These are phyloP conservation scores for Neuroterus valhalla DNA, from an alignment of 1,140 invertebrate species.

Conservation along the genomic window DNA sequence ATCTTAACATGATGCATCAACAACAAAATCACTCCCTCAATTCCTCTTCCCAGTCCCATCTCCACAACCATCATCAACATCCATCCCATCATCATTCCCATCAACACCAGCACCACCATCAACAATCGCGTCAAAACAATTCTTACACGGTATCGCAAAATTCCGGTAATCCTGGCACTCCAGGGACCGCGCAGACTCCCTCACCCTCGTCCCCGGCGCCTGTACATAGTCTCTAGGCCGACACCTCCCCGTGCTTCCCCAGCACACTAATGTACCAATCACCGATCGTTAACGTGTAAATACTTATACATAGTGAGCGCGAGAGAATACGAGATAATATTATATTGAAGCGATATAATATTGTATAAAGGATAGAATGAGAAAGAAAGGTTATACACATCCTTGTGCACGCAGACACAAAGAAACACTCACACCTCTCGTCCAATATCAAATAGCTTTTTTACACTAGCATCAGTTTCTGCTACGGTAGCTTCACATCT, in stretches of 20 bases:
- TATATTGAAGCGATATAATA: conserved; percentile 60
- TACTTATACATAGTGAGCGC: conserved; percentile 69
- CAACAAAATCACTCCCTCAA: conserved; percentile 60
- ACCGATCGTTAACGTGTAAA: conserved; percentile 66
- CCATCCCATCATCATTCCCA: conserved; percentile 46
- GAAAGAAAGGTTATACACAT: conserved; percentile 18
- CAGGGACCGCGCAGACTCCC: conserved; percentile 69
- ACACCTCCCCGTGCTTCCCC: conserved; percentile 61
- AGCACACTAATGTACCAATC: conserved; percentile 48
- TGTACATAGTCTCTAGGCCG: conserved; percentile 74
- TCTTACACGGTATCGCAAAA: conserved; percentile 58
- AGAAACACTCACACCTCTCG: background rate
- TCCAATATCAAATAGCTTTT: background rate
- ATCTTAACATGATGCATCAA: conserved; percentile 68
- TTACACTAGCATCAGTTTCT: background rate
- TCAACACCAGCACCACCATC: conserved; percentile 58
- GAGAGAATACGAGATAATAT: conserved; percentile 43
- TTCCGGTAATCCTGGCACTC: conserved; percentile 66
- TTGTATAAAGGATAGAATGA: conserved; percentile 50
- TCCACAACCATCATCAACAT: conserved; percentile 52
- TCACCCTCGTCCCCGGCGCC: conserved; percentile 72
- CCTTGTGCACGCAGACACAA: conserved; percentile 29
- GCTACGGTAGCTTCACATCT: background rate
- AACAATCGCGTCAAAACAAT: conserved; percentile 64
- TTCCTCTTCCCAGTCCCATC: conserved; percentile 43